Evolutionary conservation across 2,888 invertebrate species (phyloP).

Genomic region (Carcina quercana): DNA sequence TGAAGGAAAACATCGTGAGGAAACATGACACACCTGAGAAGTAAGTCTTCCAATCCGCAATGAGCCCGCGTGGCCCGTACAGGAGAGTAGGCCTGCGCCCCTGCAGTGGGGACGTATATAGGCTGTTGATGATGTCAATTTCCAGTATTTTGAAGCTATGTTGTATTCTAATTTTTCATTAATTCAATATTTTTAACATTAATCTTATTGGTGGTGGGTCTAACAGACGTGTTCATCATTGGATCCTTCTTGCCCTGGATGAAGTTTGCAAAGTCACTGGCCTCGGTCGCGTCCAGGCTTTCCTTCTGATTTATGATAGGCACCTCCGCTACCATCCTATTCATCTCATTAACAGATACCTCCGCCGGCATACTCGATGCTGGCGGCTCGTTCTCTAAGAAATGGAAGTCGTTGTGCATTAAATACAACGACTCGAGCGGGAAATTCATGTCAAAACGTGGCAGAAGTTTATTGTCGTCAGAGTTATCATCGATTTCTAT

Average conservation of each 20-base stretch:
- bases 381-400: constrained; percentile 53
- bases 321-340: constrained; percentile 50
- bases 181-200: constrained; percentile 68
- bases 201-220: constrained; percentile 58
- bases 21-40: too few species aligned
- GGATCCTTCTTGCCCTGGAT: constrained; percentile 63
- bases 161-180: constrained; percentile 55
- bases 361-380: constrained; percentile 35
- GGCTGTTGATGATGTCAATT: too few species aligned
- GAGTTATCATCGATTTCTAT: constrained; percentile 69
- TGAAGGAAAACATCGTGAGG: too few species aligned
- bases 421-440: constrained; percentile 56
- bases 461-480: constrained; percentile 57
- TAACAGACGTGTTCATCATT: constrained; percentile 62
- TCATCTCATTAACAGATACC: constrained; percentile 39
- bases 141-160: too few species aligned
- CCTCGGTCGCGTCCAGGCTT: constrained; percentile 24
- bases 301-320: constrained; percentile 52
- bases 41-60: too few species aligned
- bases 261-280: constrained; percentile 44
- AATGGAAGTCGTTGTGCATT: constrained; percentile 65
- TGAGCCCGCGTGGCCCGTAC: too few species aligned
- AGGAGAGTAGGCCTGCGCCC: too few species aligned
- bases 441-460: constrained; percentile 59
- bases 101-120: too few species aligned